Evolutionary conservation across 2,797 vertebrate species (phyloP).

Genomic region (Clarias laeviceps): DNA sequence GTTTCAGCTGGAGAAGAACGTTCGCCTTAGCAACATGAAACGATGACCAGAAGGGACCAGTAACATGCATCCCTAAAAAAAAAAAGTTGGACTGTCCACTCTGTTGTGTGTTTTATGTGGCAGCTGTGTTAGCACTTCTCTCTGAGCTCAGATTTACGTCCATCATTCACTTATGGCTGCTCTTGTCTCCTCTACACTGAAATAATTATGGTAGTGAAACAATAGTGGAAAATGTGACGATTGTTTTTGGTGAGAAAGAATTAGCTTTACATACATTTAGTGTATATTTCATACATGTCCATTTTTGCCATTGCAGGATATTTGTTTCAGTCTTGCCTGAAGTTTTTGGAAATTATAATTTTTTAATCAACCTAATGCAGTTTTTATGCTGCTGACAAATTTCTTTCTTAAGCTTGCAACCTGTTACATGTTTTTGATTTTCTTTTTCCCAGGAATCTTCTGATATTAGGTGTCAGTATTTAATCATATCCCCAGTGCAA

Average conservation of each 20-base stretch:
- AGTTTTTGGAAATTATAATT: neutral
- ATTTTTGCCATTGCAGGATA: neutral
- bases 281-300: neutral
- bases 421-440: neutral
- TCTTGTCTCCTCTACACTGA: neutral
- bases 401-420: neutral
- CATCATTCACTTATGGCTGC: neutral
- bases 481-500: neutral
- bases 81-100: neutral
- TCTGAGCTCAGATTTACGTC: neutral
- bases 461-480: neutral
- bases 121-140: neutral
- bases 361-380: neutral
- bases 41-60: slow-evolving; percentile 70
- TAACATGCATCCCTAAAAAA: neutral
- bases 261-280: neutral
- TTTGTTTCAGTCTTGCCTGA: neutral
- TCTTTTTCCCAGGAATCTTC: neutral
- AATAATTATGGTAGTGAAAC: neutral
- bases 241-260: neutral
- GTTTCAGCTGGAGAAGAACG: slow-evolving; percentile 89
- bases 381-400: neutral
- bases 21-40: slow-evolving; percentile 92
- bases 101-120: neutral
- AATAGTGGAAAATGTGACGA: neutral